Conservation (phyloP, 2,113 vertebrate species). For the Hyla sarda region DNA sequence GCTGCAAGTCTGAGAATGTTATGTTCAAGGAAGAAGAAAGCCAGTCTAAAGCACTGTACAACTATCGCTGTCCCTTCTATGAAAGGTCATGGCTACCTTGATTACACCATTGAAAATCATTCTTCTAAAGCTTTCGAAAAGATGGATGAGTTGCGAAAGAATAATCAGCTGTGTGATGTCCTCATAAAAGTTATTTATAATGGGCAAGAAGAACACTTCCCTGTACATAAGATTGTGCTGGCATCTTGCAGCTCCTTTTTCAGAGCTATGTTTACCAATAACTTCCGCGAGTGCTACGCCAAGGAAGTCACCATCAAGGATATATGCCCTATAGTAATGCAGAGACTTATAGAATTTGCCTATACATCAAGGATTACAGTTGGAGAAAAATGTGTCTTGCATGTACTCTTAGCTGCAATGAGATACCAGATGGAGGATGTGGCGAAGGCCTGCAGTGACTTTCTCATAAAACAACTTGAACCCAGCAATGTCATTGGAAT, state of each 20-base stretch:
- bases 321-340: conserved; percentile 78
- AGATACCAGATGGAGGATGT: conserved; percentile 83
- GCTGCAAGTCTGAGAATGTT: conserved; percentile 69
- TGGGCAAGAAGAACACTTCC: conserved; percentile 74
- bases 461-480: conserved; percentile 78
- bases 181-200: conserved; percentile 76
- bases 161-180: conserved; percentile 79
- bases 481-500: conserved; percentile 81
- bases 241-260: conserved; percentile 82
- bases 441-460: conserved; percentile 79
- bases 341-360: conserved; percentile 79
- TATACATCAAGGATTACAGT: conserved; percentile 81
- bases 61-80: conserved; percentile 78
- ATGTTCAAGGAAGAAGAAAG: conserved; percentile 70
- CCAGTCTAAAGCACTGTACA: conserved; percentile 69
- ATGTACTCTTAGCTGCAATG: conserved; percentile 78
- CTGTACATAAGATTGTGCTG: conserved; percentile 81
- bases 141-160: conserved; percentile 78
- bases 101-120: conserved; percentile 79
- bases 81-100: conserved; percentile 76
- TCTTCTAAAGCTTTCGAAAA: conserved; percentile 69
- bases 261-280: conserved; percentile 84
- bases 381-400: conserved; percentile 79
- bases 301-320: conserved; percentile 78
- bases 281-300: conserved; percentile 76